phyloP scores from a whole-genome alignment of 2,888 invertebrate genomes.

The Plagodis dolabraria region DNA sequence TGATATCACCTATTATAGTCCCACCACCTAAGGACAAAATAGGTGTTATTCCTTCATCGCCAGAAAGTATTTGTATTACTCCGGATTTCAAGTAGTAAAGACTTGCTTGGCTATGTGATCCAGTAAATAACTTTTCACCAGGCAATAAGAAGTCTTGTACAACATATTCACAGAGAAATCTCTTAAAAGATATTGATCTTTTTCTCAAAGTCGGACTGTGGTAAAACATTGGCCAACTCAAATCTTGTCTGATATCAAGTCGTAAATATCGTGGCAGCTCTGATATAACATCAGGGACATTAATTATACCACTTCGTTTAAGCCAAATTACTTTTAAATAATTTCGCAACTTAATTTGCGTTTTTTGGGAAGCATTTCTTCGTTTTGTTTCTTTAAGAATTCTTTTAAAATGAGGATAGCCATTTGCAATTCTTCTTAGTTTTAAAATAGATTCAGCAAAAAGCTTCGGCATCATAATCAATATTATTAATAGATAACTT shows the following conservation, averaged over 20 bases:
- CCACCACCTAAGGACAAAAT: slow-evolving; percentile 66
- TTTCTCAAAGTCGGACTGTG: slow-evolving; percentile 68
- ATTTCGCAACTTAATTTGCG: slow-evolving; percentile 52
- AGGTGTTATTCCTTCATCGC: slow-evolving; percentile 66
- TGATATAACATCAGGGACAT: slow-evolving; percentile 51
- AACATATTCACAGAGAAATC: slow-evolving; percentile 58
- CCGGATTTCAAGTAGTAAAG: slow-evolving; percentile 69
- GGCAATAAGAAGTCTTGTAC: slow-evolving; percentile 62
- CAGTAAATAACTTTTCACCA: slow-evolving; percentile 61
- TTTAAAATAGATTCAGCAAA: slow-evolving; percentile 59
- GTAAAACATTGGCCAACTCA: slow-evolving; percentile 66
- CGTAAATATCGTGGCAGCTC: slow-evolving; percentile 62
- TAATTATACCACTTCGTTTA: slow-evolving; percentile 59
- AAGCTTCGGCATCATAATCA: slow-evolving; percentile 60
- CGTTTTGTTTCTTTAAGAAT: slow-evolving; percentile 63
- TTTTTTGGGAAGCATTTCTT: slow-evolving; percentile 51
- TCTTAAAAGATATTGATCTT: slow-evolving; percentile 56
- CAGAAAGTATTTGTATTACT: slow-evolving; percentile 64
- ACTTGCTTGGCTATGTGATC: slow-evolving; percentile 51
- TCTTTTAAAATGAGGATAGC: slow-evolving; percentile 52
- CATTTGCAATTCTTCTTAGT: slow-evolving; percentile 48
- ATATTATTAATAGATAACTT: slow-evolving; percentile 49
- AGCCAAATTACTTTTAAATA: slow-evolving; percentile 65
- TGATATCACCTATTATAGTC: slow-evolving; percentile 67
- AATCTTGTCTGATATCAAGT: slow-evolving; percentile 60